Evolutionary conservation across 2,888 invertebrate species (phyloP), one percentile per base, ranked within the genome.

Genomic region (Xylocampa areola): DNA sequence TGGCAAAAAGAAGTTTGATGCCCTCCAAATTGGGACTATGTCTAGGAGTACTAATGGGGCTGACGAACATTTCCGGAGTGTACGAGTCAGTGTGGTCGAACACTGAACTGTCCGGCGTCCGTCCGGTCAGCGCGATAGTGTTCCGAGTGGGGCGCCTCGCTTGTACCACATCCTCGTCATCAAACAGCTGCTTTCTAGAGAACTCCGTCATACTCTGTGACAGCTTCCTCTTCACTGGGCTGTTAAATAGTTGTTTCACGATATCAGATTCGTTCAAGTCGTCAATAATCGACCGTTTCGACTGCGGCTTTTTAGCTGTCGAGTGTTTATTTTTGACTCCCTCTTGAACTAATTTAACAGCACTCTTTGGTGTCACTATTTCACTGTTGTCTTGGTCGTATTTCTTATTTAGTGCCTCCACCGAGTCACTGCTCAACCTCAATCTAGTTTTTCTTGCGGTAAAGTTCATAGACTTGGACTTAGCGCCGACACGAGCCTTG

Each of bases 141-240:
- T 82, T 76, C 0, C 88, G 77, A 0, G 82, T 76, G 0, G 74
- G 78, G 6, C 79, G 73, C 14, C 54, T 65, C 0, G 62, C 60
- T 1, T 36, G 52, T 0, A 41, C 68, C 0, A 73, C 68, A 2
- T 84, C 86, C 2, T 88, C 88, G 1, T 90, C 87, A 0, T 85
- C 87, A 13, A 81, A 78, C 1, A 85, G 59, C 4, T 84, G 84
- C 30, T 77, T 86, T 13, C 84, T 76, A 1, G 89, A 90, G 65
- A 89, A 92, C 55, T 94, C 92, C 0, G 85, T 89, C 89, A 94
- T 93, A 41, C 94, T 94, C 41, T 87, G 92, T 1, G 94, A 94
- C n/a, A 94, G 75, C 54, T 94, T 94, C 49, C 94, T 80, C 49
- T 93, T 94, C 0, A 94, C 94, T 0, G 94, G 94, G 59, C 93